Evolutionary conservation across 1,140 invertebrate genomes (phyloP).

Genomic region (Drosophila sp.): DNA sequence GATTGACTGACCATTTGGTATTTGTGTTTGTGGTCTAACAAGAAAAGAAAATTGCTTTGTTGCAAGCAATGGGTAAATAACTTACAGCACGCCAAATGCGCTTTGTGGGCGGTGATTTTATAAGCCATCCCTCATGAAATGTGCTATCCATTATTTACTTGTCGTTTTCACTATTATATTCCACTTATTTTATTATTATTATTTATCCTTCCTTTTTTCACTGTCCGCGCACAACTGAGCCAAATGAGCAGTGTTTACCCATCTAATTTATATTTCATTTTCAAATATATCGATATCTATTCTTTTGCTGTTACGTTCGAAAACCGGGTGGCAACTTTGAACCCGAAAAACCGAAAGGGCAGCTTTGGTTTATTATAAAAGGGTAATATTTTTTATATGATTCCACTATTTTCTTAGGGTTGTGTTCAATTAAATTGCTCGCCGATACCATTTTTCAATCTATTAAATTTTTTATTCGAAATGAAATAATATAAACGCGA

Average conservation of each 20-base stretch:
- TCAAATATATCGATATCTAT: too few species aligned
- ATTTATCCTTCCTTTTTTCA: constrained; percentile 31
- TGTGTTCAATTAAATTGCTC: too few species aligned
- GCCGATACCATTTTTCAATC: too few species aligned
- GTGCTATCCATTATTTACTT: constrained; percentile 85
- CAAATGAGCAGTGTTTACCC: too few species aligned
- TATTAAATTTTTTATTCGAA: not conserved
- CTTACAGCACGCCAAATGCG: constrained; percentile 94
- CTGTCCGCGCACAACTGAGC: constrained; percentile 19
- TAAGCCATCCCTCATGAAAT: constrained; percentile 94
- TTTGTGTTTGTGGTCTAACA: constrained; percentile 34
- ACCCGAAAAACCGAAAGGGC: not conserved
- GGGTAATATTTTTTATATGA: too few species aligned
- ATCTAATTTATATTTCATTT: too few species aligned
- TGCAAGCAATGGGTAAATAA: constrained; percentile 58
- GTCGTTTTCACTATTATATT: constrained; percentile 9
- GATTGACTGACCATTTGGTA: constrained; percentile 51
- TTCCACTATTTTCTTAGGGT: too few species aligned
- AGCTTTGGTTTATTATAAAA: too few species aligned
- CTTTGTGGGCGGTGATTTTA: constrained; percentile 95
- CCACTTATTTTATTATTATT: constrained; percentile 11
- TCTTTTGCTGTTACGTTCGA: not conserved
- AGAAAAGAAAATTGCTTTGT: constrained; percentile 30
- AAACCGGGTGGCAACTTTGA: not conserved
- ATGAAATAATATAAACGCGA: too few species aligned